These are phyloP conservation scores for Butorides virescens DNA, from an alignment of 2,113 vertebrate species.

Conservation along the genomic window DNA sequence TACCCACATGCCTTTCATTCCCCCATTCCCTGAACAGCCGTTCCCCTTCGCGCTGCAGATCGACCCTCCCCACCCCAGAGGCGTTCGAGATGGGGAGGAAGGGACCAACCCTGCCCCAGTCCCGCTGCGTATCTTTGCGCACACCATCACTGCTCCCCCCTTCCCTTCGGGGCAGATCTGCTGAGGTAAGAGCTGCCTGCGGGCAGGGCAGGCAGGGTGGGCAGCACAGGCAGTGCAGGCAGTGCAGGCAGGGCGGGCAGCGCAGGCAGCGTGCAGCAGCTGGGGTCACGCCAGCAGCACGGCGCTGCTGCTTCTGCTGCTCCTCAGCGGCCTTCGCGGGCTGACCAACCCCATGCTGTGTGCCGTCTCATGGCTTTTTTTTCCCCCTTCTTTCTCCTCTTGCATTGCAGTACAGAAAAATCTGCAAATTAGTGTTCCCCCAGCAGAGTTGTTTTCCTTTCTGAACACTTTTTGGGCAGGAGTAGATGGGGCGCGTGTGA, in stretches of 20 bases:
- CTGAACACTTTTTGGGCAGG: neutral
- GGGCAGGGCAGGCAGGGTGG: no score
- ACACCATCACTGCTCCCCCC: neutral
- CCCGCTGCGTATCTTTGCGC: neutral
- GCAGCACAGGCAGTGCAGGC: neutral
- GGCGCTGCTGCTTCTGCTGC: neutral
- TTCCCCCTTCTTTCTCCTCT: neutral
- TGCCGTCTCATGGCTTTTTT: neutral
- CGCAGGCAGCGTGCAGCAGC: neutral
- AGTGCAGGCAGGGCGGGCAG: neutral
- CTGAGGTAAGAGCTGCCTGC: neutral
- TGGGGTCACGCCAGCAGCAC: neutral
- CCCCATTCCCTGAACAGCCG: neutral
- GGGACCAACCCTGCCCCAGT: neutral
- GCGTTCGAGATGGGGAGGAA: neutral
- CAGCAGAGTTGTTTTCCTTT: neutral
- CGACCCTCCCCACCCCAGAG: neutral
- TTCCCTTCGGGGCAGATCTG: neutral
- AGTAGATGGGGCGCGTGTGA: neutral
- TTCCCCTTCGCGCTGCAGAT: neutral
- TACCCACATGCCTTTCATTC: neutral
- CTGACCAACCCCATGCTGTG: fast-evolving
- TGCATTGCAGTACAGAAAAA: neutral
- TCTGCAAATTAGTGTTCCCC: neutral
- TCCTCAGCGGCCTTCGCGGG: neutral